phyloP scores from a whole-genome alignment of 2,113 vertebrate species.

The Todiramphus chloris region DNA sequence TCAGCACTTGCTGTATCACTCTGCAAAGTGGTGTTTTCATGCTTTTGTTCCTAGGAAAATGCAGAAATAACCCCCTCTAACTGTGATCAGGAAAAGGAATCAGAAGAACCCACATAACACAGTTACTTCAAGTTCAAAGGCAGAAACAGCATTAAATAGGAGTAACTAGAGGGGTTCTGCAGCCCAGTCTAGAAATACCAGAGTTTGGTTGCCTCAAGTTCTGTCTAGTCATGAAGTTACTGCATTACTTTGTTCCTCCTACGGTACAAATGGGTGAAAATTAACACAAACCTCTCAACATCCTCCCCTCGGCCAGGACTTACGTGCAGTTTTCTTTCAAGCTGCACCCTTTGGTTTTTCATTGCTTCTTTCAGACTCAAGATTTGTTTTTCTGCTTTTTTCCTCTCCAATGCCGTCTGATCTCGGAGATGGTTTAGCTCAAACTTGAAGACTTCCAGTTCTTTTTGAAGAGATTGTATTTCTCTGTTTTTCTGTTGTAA shows the following conservation, averaged over 20 bases:
- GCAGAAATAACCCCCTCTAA: not conserved
- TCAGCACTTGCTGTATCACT: conserved; percentile 52
- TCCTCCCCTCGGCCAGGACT: not conserved
- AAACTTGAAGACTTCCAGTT: conserved; percentile 61
- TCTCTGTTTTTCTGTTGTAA: conserved; percentile 63
- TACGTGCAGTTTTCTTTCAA: conserved; percentile 73
- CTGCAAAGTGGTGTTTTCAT: conserved; percentile 58
- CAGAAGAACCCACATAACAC: not conserved
- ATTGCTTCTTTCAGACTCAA: conserved; percentile 67
- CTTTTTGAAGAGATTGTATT: conserved; percentile 64
- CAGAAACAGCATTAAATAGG: not conserved
- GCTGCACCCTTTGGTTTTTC: conserved; percentile 55
- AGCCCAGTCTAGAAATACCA: not conserved
- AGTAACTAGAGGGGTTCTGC: not conserved
- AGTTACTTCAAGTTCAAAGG: not conserved
- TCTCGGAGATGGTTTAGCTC: conserved; percentile 70
- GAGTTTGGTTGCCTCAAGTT: not conserved
- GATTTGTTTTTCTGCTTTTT: conserved; percentile 71
- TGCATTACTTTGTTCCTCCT: not conserved
- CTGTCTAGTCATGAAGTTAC: not conserved
- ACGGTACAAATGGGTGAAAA: not conserved
- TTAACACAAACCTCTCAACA: not conserved
- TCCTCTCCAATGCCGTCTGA: conserved; percentile 70
- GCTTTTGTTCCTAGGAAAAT: conserved; percentile 53
- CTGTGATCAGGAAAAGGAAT: not conserved